phyloP scores from a whole-genome alignment of 2,888 invertebrate genomes.

The Athripsodes cinereus region DNA sequence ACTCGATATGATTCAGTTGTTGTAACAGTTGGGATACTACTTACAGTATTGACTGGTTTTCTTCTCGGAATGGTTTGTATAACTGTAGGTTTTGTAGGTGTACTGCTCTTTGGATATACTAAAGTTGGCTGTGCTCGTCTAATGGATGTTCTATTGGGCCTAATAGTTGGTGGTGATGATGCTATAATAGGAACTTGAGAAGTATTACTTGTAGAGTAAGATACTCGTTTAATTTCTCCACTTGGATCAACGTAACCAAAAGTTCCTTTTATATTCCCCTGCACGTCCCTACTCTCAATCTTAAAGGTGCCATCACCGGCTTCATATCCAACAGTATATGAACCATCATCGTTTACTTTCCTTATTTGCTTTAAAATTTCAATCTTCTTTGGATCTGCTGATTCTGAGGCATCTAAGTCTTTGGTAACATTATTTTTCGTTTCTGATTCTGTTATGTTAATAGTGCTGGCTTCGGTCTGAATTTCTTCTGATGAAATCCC shows the following conservation, averaged over 20 bases:
- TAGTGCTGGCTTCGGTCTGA: slow-evolving; percentile 22
- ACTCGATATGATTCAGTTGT: slow-evolving; percentile 33
- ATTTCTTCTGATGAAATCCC: slow-evolving; percentile 22
- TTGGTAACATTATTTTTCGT: slow-evolving; percentile 37
- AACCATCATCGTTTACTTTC: slow-evolving; percentile 74
- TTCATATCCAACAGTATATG: slow-evolving; percentile 80
- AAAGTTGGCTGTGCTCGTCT: slow-evolving; percentile 47
- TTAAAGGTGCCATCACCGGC: slow-evolving; percentile 82
- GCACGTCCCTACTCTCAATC: slow-evolving; percentile 73
- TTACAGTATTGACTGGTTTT: slow-evolving; percentile 39
- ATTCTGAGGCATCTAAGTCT: slow-evolving; percentile 57
- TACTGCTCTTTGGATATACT: slow-evolving; percentile 49
- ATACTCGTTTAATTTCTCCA: slow-evolving; percentile 73
- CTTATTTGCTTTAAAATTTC: slow-evolving; percentile 79
- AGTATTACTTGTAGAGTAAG: slow-evolving; percentile 56
- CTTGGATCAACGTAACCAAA: slow-evolving; percentile 74
- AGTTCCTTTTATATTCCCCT: slow-evolving; percentile 76
- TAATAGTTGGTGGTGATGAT: slow-evolving; percentile 33
- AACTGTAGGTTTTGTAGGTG: slow-evolving; percentile 53
- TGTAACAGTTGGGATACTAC: slow-evolving; percentile 36
- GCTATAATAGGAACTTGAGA: slow-evolving; percentile 41
- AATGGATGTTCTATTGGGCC: slow-evolving; percentile 39
- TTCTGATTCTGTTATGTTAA: slow-evolving; percentile 27
- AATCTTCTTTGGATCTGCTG: slow-evolving; percentile 61
- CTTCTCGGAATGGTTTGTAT: slow-evolving; percentile 61